Conservation (phyloP, 1,140 invertebrate species). For the Euschistus heros region DNA sequence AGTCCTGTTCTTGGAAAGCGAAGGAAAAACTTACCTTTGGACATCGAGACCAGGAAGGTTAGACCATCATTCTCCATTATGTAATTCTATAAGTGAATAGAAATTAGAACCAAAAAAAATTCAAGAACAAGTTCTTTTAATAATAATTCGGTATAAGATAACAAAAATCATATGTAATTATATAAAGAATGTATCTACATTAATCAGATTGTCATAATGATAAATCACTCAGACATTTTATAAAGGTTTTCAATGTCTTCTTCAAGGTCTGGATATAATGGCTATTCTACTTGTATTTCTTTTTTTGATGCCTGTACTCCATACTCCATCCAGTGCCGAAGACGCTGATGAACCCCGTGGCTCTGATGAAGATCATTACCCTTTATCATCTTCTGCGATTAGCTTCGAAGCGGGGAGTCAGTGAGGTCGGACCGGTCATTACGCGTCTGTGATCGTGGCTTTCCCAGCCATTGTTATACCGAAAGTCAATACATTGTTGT, state of each 20-base stretch:
- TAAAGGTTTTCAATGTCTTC: background rate
- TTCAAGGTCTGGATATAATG: background rate
- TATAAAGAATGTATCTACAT: too few relatives aligned
- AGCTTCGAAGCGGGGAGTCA: too few relatives aligned
- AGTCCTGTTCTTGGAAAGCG: conserved; percentile 60
- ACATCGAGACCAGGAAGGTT: conserved; percentile 79
- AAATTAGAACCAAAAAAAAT: background rate
- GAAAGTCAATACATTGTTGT: too few relatives aligned
- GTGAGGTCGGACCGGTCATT: too few relatives aligned
- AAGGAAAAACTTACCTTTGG: conserved; percentile 51
- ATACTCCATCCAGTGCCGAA: background rate
- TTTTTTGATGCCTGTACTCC: background rate
- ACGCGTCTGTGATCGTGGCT: too few relatives aligned
- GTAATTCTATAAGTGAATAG: background rate
- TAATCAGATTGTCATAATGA: too few relatives aligned
- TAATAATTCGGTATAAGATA: too few relatives aligned
- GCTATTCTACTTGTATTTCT: background rate
- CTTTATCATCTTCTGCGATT: too few relatives aligned
- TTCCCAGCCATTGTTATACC: too few relatives aligned
- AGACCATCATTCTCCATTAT: background rate
- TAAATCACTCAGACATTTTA: background rate
- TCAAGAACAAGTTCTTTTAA: too few relatives aligned
- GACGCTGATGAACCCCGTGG: background rate
- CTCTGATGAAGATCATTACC: too few relatives aligned
- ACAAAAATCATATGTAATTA: too few relatives aligned